Conservation (phyloP, 1,140 invertebrate genomes). For the Cataglyphis hispanica region DNA sequence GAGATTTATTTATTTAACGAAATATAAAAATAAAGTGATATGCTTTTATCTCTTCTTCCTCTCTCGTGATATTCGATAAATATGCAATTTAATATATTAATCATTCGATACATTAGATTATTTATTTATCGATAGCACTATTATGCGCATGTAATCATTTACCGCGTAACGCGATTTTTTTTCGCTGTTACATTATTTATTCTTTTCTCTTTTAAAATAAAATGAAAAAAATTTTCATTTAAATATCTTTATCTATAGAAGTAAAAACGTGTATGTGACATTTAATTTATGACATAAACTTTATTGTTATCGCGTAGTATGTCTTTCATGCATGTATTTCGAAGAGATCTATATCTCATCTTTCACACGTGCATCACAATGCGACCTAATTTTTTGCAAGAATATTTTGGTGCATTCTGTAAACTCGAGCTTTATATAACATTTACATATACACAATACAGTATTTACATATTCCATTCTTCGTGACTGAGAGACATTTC, state of each 20-base stretch:
- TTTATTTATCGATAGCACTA: constrained; percentile 18
- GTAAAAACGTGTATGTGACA: not conserved
- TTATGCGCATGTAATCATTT: not conserved
- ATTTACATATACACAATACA: constrained; percentile 6
- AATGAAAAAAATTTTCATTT: not conserved
- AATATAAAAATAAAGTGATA: constrained; percentile 25
- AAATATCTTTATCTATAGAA: not conserved
- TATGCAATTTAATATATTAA: not conserved
- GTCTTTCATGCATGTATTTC: not conserved
- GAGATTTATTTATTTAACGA: constrained; percentile 24
- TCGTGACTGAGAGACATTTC: constrained; percentile 31
- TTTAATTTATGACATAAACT: constrained; percentile 1
- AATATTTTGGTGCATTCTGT: not conserved
- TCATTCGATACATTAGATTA: not conserved
- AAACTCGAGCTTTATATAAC: constrained; percentile 2
- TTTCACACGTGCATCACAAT: not conserved
- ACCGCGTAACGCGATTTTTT: not conserved
- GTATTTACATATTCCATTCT: constrained; percentile 54
- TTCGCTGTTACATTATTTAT: not conserved
- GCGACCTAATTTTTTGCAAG: not conserved
- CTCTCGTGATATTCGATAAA: not conserved
- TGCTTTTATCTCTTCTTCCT: not conserved
- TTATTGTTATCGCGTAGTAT: not conserved
- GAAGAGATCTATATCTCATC: not conserved
- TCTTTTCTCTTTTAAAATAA: not conserved